Evolutionary conservation across 2,888 invertebrate genomes (phyloP).

Genomic region (Caenorhabditis panamensis): DNA sequence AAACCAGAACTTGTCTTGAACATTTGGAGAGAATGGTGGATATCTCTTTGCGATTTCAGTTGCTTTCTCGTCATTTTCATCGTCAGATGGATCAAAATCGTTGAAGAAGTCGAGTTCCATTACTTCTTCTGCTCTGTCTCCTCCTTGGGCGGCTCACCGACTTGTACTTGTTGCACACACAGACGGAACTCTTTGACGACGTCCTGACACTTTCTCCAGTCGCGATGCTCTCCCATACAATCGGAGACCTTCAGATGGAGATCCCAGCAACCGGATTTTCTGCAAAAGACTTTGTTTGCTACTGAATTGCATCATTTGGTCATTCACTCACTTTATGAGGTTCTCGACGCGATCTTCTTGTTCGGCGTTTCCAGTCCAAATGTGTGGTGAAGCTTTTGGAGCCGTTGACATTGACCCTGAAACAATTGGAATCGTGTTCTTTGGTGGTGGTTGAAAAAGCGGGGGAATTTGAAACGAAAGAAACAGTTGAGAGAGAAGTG

Average conservation of each 20-base stretch:
- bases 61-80: conserved; percentile 25
- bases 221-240: conserved; percentile 76
- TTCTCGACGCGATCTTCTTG: conserved; percentile 76
- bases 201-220: conserved; percentile 78
- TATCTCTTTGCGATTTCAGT: conserved; percentile 9
- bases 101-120: conserved; percentile 57
- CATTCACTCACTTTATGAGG: conserved; percentile 68
- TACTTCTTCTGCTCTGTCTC: conserved; percentile 31
- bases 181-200: conserved; percentile 61
- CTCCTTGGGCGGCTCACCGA: conserved; percentile 39
- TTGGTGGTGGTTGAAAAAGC: not conserved
- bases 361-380: conserved; percentile 69
- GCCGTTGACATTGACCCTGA: conserved; percentile 54
- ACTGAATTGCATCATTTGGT: not conserved
- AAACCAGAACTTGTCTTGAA: conserved; percentile 57
- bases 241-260: conserved; percentile 74
- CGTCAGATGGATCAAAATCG: conserved; percentile 46
- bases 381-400: conserved; percentile 36
- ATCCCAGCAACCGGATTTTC: conserved; percentile 76
- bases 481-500: conserved; percentile 13
- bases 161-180: conserved; percentile 43
- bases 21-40: conserved; percentile 36
- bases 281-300: conserved; percentile 37
- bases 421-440: no score
- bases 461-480: not conserved